phyloP scores from a whole-genome alignment of 1,140 invertebrate species.

The Rhopalosiphum padi region DNA sequence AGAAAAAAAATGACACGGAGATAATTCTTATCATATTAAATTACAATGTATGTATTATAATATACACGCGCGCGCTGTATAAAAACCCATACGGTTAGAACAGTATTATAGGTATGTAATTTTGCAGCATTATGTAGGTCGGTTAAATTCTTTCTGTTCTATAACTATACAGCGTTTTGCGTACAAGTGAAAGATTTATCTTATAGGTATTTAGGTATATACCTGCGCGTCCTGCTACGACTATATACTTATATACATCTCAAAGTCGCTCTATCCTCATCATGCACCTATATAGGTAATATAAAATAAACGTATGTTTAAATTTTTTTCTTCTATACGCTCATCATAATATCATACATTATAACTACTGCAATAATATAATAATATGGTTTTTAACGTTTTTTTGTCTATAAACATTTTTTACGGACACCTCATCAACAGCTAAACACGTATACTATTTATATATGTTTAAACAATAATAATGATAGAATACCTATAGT shows the following conservation, averaged over 20 bases:
- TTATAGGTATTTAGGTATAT: not conserved
- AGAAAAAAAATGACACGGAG: not conserved
- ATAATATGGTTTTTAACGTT: not conserved
- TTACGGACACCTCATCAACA: not conserved
- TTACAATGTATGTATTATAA: constrained; percentile 13
- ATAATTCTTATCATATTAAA: constrained; percentile 16
- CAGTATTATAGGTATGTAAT: not conserved
- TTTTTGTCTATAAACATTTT: not conserved
- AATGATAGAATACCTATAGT: not conserved
- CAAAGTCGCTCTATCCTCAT: not conserved
- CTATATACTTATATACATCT: not conserved
- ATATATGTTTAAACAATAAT: not conserved
- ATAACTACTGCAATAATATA: not conserved
- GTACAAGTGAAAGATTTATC: constrained; percentile 3
- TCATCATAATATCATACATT: not conserved
- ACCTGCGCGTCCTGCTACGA: not conserved
- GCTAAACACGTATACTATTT: not conserved
- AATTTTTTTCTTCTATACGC: not conserved
- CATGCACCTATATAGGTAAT: too few species aligned
- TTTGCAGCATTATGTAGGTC: constrained; percentile 2
- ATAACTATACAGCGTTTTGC: not conserved
- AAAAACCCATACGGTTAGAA: constrained; percentile 1
- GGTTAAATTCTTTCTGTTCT: constrained; percentile 7
- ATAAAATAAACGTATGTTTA: not conserved
- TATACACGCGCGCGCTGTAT: not conserved